phyloP scores from a whole-genome alignment of 2,797 vertebrate species.

The Perodicticus potto region DNA sequence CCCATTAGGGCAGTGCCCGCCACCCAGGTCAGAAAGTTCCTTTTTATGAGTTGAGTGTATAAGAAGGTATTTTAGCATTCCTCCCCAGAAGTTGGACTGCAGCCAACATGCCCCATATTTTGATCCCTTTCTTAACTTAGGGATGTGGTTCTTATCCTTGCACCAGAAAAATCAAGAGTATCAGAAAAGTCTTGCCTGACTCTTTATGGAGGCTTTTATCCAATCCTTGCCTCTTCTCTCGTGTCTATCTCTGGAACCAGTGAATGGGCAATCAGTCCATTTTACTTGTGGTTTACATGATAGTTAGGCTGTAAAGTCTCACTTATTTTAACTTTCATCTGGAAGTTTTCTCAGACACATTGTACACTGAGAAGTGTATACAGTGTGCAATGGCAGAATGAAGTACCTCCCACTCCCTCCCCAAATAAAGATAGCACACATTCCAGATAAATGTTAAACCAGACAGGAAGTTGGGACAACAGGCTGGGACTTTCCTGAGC shows the following conservation, averaged over 20 bases:
- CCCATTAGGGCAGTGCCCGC: background rate
- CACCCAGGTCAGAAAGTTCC: background rate
- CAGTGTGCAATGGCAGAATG: background rate
- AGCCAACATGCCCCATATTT: background rate
- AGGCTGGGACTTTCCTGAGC: background rate
- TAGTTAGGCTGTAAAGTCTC: background rate
- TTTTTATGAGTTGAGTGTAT: background rate
- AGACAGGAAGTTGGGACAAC: constrained; percentile 38
- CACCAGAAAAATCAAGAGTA: background rate
- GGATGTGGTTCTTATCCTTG: background rate
- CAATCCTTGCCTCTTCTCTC: background rate
- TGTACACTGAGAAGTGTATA: constrained; percentile 1
- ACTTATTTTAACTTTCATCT: constrained; percentile 22
- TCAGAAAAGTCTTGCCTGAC: background rate
- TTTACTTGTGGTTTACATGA: background rate
- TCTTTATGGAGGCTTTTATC: background rate
- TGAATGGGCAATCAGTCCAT: background rate
- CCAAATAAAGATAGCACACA: background rate
- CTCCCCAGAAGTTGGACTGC: background rate
- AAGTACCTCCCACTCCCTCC: background rate
- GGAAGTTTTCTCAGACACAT: constrained; percentile 3
- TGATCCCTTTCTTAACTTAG: background rate
- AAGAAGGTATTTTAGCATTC: background rate
- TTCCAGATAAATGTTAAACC: background rate
- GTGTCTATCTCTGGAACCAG: background rate